Evolutionary conservation across 2,113 vertebrate genomes (phyloP).

Genomic region (Mastomys coucha): DNA sequence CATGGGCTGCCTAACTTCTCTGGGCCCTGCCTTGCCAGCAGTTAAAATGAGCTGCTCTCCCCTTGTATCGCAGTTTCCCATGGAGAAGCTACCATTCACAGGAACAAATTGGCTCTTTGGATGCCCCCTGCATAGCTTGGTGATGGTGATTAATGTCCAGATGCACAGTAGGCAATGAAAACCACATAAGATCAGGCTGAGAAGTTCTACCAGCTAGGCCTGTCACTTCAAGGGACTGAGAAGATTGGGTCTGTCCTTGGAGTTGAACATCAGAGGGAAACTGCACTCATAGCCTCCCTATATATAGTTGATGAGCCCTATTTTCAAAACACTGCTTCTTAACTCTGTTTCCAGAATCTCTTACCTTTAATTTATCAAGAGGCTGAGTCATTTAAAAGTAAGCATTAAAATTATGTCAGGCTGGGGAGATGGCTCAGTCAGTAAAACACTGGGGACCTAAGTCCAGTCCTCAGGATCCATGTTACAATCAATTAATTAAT

Average conservation of each 20-base stretch:
- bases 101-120: background rate
- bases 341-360: background rate
- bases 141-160: background rate
- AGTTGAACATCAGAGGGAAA: background rate
- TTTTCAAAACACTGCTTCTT: conserved; percentile 4
- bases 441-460: background rate
- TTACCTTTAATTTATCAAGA: background rate
- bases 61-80: background rate
- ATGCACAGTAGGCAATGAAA: background rate
- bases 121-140: background rate
- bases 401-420: background rate
- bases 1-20: background rate
- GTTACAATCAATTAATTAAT: background rate
- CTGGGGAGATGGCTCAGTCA: background rate
- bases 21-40: background rate
- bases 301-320: background rate
- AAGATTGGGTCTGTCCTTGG: background rate
- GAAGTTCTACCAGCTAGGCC: background rate
- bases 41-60: background rate
- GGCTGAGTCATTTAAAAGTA: background rate
- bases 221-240: background rate
- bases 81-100: background rate
- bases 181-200: background rate
- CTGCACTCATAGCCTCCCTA: background rate
- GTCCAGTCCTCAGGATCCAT: background rate